A percentile compares a stretch with the other conserved stretches of the same genome.
phyloP scores from a whole-genome alignment of 2,888 invertebrate genomes.

The Parnassius orleans region DNA sequence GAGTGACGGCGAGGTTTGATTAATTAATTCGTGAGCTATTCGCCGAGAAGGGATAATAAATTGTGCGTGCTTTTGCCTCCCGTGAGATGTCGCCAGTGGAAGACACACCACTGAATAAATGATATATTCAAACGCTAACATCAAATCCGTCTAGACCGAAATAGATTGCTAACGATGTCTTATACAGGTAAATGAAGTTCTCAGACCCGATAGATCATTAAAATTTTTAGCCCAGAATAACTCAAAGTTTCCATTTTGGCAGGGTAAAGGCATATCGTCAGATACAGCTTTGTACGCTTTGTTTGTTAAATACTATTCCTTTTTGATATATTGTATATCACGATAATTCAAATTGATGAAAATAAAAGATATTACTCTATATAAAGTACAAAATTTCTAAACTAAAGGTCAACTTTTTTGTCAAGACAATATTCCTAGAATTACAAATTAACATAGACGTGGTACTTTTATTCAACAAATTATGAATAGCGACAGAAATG shows the following conservation, averaged over 20 bases:
- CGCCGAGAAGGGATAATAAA: constrained; percentile 70
- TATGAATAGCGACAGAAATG: constrained; percentile 51
- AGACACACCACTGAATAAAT: constrained; percentile 67
- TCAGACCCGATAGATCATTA: constrained; percentile 69
- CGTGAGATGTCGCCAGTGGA: constrained; percentile 73
- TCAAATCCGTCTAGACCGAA: constrained; percentile 70
- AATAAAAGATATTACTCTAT: too few species aligned
- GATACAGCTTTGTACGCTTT: too few species aligned
- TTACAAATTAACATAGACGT: constrained; percentile 27
- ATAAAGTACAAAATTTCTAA: too few species aligned
- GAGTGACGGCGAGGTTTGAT: constrained; percentile 76
- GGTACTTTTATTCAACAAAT: constrained; percentile 38
- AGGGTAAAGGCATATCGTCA: neutral
- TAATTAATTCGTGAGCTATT: constrained; percentile 74
- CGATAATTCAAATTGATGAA: too few species aligned
- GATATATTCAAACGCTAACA: constrained; percentile 71
- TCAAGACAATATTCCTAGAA: constrained; percentile 20
- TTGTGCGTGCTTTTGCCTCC: constrained; percentile 71
- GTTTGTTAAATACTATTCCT: too few species aligned
- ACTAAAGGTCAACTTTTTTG: constrained; percentile 14
- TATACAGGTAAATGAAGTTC: constrained; percentile 76
- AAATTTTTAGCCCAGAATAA: constrained; percentile 47
- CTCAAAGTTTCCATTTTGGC: constrained; percentile 12
- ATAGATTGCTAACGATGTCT: constrained; percentile 75
- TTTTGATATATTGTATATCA: too few species aligned